Conservation (phyloP, 2,888 invertebrate genomes). For the Lucinisca nassula region DNA sequence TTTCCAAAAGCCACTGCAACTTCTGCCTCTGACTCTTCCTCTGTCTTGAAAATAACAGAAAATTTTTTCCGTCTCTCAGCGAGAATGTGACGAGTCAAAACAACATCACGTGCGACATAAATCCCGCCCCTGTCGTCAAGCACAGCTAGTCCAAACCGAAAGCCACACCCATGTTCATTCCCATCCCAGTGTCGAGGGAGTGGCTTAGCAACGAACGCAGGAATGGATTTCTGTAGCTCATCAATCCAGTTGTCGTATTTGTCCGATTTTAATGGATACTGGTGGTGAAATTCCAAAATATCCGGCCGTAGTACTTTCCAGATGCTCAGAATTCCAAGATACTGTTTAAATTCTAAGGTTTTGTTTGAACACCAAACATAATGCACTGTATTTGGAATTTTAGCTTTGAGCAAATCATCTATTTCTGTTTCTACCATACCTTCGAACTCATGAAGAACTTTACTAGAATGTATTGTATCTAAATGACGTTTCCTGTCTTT, state of each 20-base stretch:
- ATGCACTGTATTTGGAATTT: slow-evolving; percentile 75
- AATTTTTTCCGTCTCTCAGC: slow-evolving; percentile 39
- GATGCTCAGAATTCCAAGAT: slow-evolving; percentile 82
- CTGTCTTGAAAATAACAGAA: slow-evolving; percentile 39
- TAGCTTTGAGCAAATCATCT: slow-evolving; percentile 53
- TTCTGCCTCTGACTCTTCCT: background rate
- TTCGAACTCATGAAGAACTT: slow-evolving; percentile 53
- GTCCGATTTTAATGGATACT: slow-evolving; percentile 58
- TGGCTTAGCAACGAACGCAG: slow-evolving; percentile 69
- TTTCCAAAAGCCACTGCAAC: slow-evolving; percentile 52
- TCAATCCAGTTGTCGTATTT: slow-evolving; percentile 82
- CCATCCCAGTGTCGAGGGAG: slow-evolving; percentile 72
- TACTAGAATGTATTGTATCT: slow-evolving; percentile 33
- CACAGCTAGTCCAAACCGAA: slow-evolving; percentile 69
- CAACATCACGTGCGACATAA: slow-evolving; percentile 77
- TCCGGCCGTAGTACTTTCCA: slow-evolving; percentile 82
- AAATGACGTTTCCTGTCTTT: background rate
- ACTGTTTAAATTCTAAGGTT: slow-evolving; percentile 82
- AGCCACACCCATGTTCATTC: slow-evolving; percentile 63
- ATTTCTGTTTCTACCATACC: slow-evolving; percentile 40
- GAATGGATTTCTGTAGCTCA: slow-evolving; percentile 76
- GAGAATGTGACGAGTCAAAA: slow-evolving; percentile 62
- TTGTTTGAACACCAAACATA: slow-evolving; percentile 83
- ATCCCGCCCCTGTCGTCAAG: slow-evolving; percentile 83
- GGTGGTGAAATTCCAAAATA: slow-evolving; percentile 78